Conservation (phyloP, 2,113 vertebrate genomes). For the Myiozetetes cayanensis region DNA sequence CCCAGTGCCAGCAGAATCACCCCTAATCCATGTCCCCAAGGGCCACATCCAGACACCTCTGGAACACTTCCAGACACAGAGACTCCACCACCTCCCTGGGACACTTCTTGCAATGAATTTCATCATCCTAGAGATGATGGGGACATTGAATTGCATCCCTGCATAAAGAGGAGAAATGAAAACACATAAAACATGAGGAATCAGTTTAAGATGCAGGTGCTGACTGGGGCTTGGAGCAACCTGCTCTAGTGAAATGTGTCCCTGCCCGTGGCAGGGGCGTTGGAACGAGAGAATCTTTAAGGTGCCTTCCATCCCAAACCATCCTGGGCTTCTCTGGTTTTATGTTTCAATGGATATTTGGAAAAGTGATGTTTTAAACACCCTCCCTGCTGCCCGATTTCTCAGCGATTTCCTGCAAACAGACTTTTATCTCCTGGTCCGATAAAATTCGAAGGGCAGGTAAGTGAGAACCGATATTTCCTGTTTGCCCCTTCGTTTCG, state of each 20-base stretch:
- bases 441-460: not conserved
- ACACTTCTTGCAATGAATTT: not conserved
- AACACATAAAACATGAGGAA: not conserved
- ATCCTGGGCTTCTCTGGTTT: not conserved
- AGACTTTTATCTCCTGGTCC: not conserved
- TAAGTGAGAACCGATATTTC: not conserved
- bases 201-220: not conserved
- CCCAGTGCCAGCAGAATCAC: accelerated
- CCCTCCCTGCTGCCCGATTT: not conserved
- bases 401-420: not conserved
- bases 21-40: not conserved
- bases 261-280: not conserved
- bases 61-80: not conserved
- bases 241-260: not conserved
- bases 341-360: not conserved
- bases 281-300: accelerated
- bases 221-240: not conserved
- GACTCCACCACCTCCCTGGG: not conserved
- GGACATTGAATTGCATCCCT: not conserved
- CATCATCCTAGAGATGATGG: not conserved
- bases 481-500: not conserved
- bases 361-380: not conserved
- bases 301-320: not conserved
- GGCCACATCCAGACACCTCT: not conserved
- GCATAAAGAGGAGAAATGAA: not conserved